Base-by-base conservation (phyloP, 2,888 invertebrate genomes). In the Sturmia bella region DNA sequence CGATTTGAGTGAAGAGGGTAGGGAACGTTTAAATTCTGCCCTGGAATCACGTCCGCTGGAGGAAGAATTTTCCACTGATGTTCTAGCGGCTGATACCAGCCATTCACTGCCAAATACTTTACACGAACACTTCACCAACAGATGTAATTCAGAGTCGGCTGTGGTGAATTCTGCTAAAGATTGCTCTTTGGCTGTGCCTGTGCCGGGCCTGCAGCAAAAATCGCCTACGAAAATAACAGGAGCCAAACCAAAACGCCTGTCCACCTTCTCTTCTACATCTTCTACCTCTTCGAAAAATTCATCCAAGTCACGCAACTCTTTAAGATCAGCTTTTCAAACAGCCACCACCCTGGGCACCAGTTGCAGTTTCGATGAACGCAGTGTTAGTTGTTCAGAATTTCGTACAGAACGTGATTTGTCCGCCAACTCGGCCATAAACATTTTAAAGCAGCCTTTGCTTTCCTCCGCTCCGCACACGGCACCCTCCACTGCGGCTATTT, bases 221-320 rank as follows among this genome's bases (percentile, higher is more conserved):
- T 74, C 82, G 1, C 73, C 76, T 1, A 64, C 77, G 11, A 73
- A 83, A 54, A 77, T 77, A 48, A 83, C 73, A n/a, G 88, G 90
- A 15, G 89, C 90, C n/a, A 90, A 90, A 72, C 90, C 90, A 0
- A 91, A 91, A 72, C 89, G 89, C 2, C 80, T 89, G 13, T 86
- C 86, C 27, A 87, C 88, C 9, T 86, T 87, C 17, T 87, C 87
- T 9, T 86, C 86, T 27, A 87, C 88, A 13, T 89, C 88, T 4
- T 87, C 86, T 13, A 84, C 85, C n/a, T 86, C 86, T 61, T 85
- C 88, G 13, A 84, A 87, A 21, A 87, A 86, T 48, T 84, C 87
- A 1, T 87, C 87, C 0, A 89, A 89, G 68, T 87, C 89, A 9
- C 87, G 89, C 3, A 88, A 87, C 3, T 87, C 87, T 0, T 85